Conservation (phyloP, 2,113 vertebrate genomes). For the Sphaerodactylus townsendi region DNA sequence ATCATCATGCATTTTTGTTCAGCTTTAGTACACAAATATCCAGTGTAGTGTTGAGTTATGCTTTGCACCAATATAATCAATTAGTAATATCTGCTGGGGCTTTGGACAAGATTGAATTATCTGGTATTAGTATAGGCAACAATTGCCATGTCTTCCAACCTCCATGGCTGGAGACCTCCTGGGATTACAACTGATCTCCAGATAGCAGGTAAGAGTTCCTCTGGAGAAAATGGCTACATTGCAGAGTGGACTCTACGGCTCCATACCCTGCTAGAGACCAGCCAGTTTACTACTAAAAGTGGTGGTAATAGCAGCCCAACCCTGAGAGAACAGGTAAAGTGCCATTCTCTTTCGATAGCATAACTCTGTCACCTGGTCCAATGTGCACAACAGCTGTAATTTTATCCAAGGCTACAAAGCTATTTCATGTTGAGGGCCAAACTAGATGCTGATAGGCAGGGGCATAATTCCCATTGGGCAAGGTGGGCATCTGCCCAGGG, state of each 20-base stretch:
- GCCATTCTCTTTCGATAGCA: background rate
- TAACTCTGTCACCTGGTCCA: background rate
- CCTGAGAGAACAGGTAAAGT: background rate
- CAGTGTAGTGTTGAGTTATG: constrained; percentile 39
- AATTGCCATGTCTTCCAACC: too few species aligned
- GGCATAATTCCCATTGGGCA: too few species aligned
- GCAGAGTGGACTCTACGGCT: too few species aligned
- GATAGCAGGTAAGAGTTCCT: too few species aligned
- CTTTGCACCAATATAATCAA: background rate
- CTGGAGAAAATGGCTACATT: too few species aligned
- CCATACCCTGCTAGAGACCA: too few species aligned
- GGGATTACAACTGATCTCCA: too few species aligned
- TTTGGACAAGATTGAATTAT: background rate
- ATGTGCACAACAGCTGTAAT: background rate
- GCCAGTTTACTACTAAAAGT: too few species aligned
- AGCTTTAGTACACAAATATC: background rate
- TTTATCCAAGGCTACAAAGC: background rate
- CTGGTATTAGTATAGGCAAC: too few species aligned
- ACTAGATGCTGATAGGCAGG: background rate
- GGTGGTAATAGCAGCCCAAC: background rate
- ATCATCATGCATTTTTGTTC: background rate
- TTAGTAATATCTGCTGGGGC: background rate
- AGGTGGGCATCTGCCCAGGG: too few species aligned
- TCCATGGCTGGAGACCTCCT: too few species aligned
- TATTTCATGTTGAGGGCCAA: background rate